Evolutionary conservation across 1,140 invertebrate species (phyloP), one percentile per base, ranked within the genome.

Genomic region (Gonatopus flavifemur): DNA sequence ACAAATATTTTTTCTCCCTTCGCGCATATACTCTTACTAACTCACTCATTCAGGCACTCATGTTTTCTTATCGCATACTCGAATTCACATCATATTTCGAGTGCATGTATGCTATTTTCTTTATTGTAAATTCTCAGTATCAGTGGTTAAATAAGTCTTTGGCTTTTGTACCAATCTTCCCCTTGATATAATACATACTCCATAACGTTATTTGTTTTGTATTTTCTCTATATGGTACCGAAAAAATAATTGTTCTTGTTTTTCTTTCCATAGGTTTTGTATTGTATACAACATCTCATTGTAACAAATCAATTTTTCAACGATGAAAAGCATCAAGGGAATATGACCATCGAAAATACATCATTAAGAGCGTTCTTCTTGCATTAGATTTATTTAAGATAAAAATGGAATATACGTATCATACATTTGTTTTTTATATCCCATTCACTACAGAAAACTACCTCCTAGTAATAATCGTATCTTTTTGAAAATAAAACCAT

Each of bases 81-180:
- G 28, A 16, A 22, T 12, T 15, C 35, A 53, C 13, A 37, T 40
- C 24, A 40, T 22, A 35, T n/a, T n/a, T n/a, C n/a, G n/a, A 47
- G 47, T 44, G 21, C 21, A 52, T 33, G 20, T 47, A 40, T 30
- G 3, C 36, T 52, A 40, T 15, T 18, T 39, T 33, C 31, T 47
- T 36, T 22, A 8, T 45, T 5, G 15, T 33, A 19, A 21, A 33
- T 39, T 24, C 25, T 19, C 32, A 45, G 38, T 57, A 57, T 49
- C 61, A 58, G 24, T 52, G 60, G 42, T 61, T 66, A 66, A 61
- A 49, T 62, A 67, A 68, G 66, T 68, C 66, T 68, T 68, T 68
- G 66, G 66, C 47, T 57, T 68, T 68, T 68, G 66, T 68, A 68
- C 66, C 66, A 62, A 68, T 68, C 39, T 66, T 62, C 43, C 55